Conservation (phyloP, 2,888 invertebrate species). For the Andrena trimmerana region DNA sequence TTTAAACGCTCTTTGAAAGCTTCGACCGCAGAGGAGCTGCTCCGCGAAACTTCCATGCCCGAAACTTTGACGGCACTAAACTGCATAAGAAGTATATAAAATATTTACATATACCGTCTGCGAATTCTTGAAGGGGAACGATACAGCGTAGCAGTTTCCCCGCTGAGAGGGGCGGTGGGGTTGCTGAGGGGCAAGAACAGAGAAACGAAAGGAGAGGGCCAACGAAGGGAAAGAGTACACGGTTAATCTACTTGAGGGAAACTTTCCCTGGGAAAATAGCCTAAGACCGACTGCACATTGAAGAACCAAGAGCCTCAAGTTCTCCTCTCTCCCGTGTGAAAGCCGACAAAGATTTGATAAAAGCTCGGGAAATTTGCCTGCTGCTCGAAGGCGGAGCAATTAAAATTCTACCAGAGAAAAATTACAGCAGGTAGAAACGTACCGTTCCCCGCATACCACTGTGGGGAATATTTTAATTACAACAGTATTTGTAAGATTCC, state of each 20-base stretch:
- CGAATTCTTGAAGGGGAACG: constrained; percentile 1
- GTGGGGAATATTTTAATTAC: neutral
- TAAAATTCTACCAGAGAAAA: neutral
- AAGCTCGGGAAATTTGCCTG: neutral
- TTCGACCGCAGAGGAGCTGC: neutral
- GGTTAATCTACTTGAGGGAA: constrained; percentile 30
- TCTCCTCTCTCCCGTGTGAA: neutral
- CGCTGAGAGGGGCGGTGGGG: no score
- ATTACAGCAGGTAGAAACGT: no score
- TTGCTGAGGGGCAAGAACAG: no score
- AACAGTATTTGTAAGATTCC: no score
- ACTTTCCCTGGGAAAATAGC: constrained; percentile 10
- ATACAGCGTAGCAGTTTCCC: neutral
- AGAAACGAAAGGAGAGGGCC: neutral
- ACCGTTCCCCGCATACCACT: neutral
- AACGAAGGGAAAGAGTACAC: constrained; percentile 6
- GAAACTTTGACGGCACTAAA: neutral
- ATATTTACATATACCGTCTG: constrained; percentile 1
- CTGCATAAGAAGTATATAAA: constrained; percentile 11
- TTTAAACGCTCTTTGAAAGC: neutral
- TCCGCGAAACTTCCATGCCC: neutral
- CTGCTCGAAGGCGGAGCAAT: neutral
- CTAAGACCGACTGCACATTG: constrained; percentile 1
- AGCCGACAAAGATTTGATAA: neutral
- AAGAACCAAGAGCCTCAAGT: constrained; percentile 1